phyloP scores from a whole-genome alignment of 2,888 invertebrate species.

The Thereva unica region DNA sequence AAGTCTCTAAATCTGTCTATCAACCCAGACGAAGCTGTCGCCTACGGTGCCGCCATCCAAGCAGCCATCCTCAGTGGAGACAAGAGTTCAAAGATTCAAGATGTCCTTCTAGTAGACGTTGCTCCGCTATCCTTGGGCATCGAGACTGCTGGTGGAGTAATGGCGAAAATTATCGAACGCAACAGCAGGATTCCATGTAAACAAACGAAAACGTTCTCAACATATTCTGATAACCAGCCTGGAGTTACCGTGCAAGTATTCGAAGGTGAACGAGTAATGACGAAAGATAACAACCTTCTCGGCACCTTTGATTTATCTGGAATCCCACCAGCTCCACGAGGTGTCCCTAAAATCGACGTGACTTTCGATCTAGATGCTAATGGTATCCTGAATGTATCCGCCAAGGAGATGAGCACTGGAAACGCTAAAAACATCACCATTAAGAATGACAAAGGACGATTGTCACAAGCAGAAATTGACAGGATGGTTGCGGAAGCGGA shows the following conservation, averaged over 20 bases:
- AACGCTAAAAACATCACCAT: constrained; percentile 76
- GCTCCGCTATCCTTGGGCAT: constrained; percentile 70
- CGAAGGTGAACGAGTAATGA: constrained; percentile 82
- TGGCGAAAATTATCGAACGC: constrained; percentile 72
- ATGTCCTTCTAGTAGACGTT: constrained; percentile 68
- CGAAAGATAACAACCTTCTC: constrained; percentile 87
- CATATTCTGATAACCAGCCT: constrained; percentile 77
- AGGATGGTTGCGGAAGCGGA: constrained; percentile 73
- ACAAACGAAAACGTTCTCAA: constrained; percentile 72
- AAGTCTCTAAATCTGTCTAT: constrained; percentile 71
- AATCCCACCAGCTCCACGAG: constrained; percentile 87
- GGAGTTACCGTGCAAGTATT: constrained; percentile 71
- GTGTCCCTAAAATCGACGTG: constrained; percentile 81
- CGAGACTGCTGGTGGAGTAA: constrained; percentile 70
- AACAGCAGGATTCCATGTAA: constrained; percentile 71
- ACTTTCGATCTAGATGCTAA: constrained; percentile 83
- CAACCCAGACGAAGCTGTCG: constrained; percentile 77
- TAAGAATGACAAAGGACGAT: constrained; percentile 75
- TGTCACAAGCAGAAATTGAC: constrained; percentile 77
- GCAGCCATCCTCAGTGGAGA: constrained; percentile 69
- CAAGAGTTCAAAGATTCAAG: constrained; percentile 71
- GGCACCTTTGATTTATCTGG: constrained; percentile 94
- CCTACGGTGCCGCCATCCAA: constrained; percentile 73
- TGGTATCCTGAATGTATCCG: constrained; percentile 87
- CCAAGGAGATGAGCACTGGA: constrained; percentile 66